Conservation (phyloP, 2,888 invertebrate species). For the Onchidella celtica region DNA sequence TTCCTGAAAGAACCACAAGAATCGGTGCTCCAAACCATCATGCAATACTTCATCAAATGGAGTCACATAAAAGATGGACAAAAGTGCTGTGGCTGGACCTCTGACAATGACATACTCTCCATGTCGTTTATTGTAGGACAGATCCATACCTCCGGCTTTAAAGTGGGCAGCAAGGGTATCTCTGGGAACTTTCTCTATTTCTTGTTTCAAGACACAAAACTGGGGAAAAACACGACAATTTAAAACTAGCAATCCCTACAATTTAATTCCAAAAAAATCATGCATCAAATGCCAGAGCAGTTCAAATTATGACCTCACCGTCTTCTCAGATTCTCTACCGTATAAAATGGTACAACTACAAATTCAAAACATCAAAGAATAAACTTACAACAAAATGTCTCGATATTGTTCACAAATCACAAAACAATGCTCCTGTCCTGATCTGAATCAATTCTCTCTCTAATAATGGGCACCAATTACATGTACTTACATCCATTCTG, state of each 20-base stretch:
- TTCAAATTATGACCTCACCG: too few species aligned
- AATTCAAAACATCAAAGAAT: too few species aligned
- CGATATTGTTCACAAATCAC: too few species aligned
- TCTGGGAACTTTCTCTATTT: constrained; percentile 26
- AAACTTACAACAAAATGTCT: too few species aligned
- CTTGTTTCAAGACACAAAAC: constrained; percentile 40
- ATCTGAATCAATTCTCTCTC: too few species aligned
- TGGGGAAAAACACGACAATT: too few species aligned
- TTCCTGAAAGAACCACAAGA: constrained; percentile 81
- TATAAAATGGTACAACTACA: too few species aligned
- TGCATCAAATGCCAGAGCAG: neutral
- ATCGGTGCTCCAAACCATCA: constrained; percentile 83
- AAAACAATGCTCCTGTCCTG: too few species aligned
- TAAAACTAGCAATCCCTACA: too few species aligned
- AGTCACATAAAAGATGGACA: constrained; percentile 80
- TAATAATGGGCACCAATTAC: too few species aligned
- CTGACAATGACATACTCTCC: constrained; percentile 82
- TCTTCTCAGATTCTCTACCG: too few species aligned
- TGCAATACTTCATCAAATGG: constrained; percentile 76
- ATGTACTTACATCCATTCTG: too few species aligned
- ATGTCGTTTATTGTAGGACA: constrained; percentile 82
- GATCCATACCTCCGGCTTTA: constrained; percentile 67
- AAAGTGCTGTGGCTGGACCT: constrained; percentile 77
- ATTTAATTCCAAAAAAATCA: neutral
- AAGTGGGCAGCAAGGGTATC: neutral